Conservation (phyloP, 2,888 invertebrate genomes). For the Ophion ellenae region DNA sequence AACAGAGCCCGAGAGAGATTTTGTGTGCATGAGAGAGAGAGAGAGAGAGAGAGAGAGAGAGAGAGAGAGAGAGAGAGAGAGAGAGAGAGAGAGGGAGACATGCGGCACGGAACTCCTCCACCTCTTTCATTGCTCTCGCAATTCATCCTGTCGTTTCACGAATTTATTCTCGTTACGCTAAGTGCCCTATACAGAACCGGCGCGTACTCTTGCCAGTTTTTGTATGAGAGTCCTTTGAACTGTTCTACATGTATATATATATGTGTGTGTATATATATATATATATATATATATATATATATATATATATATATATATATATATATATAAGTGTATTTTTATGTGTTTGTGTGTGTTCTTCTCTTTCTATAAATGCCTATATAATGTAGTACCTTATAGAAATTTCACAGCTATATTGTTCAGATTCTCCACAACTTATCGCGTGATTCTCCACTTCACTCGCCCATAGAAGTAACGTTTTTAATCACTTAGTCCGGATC, state of each 20-base stretch:
- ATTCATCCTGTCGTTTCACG: constrained; percentile 50
- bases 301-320: too few relatives aligned
- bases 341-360: not conserved
- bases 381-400: constrained; percentile 11
- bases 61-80: too few relatives aligned
- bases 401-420: constrained; percentile 35
- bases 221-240: constrained; percentile 52
- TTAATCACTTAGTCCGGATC: constrained; percentile 54
- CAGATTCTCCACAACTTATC: constrained; percentile 29
- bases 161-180: constrained; percentile 66
- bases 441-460: constrained; percentile 16
- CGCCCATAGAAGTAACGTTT: constrained; percentile 11
- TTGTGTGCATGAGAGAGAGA: not conserved
- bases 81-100: too few relatives aligned
- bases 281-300: not conserved
- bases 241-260: not conserved
- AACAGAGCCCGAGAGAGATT: not conserved
- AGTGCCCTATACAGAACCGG: constrained; percentile 53
- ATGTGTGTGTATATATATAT: not conserved
- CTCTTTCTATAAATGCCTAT: not conserved
- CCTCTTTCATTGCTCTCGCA: constrained; percentile 30
- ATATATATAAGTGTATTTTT: too few relatives aligned
- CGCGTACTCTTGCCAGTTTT: constrained; percentile 22
- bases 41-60: constrained; percentile 7
- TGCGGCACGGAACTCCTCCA: not conserved